Conservation (phyloP, 1,140 invertebrate species). For the Centruroides vittatus region DNA sequence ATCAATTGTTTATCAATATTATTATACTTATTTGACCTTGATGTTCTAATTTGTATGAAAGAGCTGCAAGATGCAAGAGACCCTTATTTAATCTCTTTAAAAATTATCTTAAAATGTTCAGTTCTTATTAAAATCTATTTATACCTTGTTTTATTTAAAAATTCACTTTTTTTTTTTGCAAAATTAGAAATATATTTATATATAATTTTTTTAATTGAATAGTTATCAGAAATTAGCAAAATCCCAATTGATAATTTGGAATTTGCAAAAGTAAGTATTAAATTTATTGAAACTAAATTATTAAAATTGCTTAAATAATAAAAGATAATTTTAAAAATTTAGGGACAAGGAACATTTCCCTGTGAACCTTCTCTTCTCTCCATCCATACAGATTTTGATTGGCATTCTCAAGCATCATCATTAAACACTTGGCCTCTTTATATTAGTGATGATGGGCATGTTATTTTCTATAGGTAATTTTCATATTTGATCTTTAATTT, state of each 20-base stretch:
- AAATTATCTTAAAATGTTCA: too few species aligned
- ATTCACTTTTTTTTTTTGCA: too few species aligned
- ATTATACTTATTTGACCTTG: too few species aligned
- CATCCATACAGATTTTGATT: constrained; percentile 40
- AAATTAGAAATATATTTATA: not conserved
- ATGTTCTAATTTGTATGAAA: too few species aligned
- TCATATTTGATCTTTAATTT: too few species aligned
- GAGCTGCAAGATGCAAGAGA: too few species aligned
- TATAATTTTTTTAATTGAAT: constrained; percentile 8
- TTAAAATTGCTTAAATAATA: not conserved
- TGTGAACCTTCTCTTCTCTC: constrained; percentile 41
- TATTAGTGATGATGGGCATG: constrained; percentile 40
- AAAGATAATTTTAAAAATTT: not conserved
- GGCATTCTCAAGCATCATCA: constrained; percentile 34
- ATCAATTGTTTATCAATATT: too few species aligned
- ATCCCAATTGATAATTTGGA: constrained; percentile 47
- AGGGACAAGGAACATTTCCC: constrained; percentile 39
- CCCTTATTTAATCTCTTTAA: too few species aligned
- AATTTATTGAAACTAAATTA: not conserved
- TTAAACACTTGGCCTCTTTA: constrained; percentile 35
- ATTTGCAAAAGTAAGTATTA: constrained; percentile 37
- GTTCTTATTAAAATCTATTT: too few species aligned
- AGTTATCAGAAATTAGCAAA: constrained; percentile 42
- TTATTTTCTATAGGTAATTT: constrained; percentile 43
- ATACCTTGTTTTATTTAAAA: too few species aligned